Conservation (phyloP, 1,140 invertebrate species). For the Battus philenor region DNA sequence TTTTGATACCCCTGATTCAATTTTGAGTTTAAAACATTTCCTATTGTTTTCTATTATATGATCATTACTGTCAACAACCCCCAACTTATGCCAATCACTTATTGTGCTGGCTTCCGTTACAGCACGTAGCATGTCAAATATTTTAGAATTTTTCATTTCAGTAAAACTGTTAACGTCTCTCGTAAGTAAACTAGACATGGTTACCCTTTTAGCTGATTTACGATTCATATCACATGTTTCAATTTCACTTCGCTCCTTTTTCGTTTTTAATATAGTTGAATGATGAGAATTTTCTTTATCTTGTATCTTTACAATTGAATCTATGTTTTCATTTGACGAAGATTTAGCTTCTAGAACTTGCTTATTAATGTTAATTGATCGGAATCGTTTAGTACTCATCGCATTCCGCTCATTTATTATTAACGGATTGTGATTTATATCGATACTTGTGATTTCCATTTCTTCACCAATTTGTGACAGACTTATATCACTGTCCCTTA, state of each 20-base stretch:
- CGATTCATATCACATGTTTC: slow-evolving; percentile 14
- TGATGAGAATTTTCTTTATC: background rate
- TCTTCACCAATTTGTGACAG: slow-evolving; percentile 14
- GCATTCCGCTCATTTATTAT: slow-evolving; percentile 2
- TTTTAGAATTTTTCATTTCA: slow-evolving; percentile 23
- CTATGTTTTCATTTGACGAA: slow-evolving; percentile 1
- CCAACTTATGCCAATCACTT: slow-evolving; percentile 47
- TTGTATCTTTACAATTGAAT: slow-evolving; percentile 5
- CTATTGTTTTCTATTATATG: slow-evolving; percentile 25
- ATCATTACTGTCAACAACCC: slow-evolving; percentile 50
- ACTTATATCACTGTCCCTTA: slow-evolving; percentile 10
- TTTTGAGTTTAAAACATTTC: slow-evolving; percentile 37
- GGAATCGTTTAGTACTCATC: background rate
- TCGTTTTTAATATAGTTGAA: slow-evolving; percentile 41
- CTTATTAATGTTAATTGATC: slow-evolving; percentile 11
- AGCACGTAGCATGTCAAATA: slow-evolving; percentile 44
- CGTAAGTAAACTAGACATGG: slow-evolving; percentile 34
- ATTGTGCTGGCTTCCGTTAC: slow-evolving; percentile 38
- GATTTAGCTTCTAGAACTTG: background rate
- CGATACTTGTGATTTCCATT: slow-evolving; percentile 11
- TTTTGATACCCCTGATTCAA: slow-evolving; percentile 50
- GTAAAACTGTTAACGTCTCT: slow-evolving; percentile 31
- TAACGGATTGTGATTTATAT: slow-evolving; percentile 2
- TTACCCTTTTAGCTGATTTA: slow-evolving; percentile 43
- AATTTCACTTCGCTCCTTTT: slow-evolving; percentile 16